phyloP scores from a whole-genome alignment of 2,113 vertebrate genomes.

The Periophthalmodon schlosseri region DNA sequence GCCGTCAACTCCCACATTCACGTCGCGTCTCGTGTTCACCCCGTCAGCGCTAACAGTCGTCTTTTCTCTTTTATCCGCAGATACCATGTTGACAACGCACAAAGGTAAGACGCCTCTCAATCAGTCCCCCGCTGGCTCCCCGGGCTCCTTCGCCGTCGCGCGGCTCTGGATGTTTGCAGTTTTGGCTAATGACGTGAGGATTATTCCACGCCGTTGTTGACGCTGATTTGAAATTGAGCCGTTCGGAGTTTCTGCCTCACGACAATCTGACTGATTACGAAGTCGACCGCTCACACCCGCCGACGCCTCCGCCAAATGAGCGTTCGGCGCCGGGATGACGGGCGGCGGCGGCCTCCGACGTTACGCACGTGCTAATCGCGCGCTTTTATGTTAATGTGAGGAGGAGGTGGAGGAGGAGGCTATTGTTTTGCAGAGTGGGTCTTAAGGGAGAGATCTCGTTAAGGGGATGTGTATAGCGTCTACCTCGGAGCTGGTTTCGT shows the following conservation, averaged over 20 bases:
- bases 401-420: conserved; percentile 31
- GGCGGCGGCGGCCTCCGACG: conserved; percentile 43
- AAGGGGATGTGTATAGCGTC: conserved; percentile 23
- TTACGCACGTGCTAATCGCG: conserved; percentile 54
- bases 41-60: conserved; percentile 52
- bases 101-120: conserved; percentile 70
- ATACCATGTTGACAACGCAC: conserved; percentile 70
- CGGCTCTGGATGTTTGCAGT: conserved; percentile 6
- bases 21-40: conserved; percentile 20
- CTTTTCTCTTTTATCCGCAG: conserved; percentile 64
- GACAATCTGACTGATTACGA: conserved; percentile 69
- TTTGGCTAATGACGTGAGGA: conserved; percentile 56
- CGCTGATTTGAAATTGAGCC: conserved; percentile 53
- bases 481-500: conserved; percentile 56
- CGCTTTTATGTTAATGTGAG: conserved; percentile 50
- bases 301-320: conserved; percentile 53
- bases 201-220: conserved; percentile 42
- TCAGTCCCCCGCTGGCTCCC: conserved; percentile 38
- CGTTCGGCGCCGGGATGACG: conserved; percentile 30
- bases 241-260: conserved; percentile 37
- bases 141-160: conserved; percentile 7
- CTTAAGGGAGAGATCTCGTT: conserved; percentile 28
- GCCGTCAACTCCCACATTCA: conserved; percentile 44
- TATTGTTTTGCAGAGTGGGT: conserved; percentile 46
- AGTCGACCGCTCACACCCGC: conserved; percentile 66